These are phyloP conservation scores for Rhadina sibilatrix DNA, from an alignment of 2,113 vertebrate species.

Conservation along the genomic window DNA sequence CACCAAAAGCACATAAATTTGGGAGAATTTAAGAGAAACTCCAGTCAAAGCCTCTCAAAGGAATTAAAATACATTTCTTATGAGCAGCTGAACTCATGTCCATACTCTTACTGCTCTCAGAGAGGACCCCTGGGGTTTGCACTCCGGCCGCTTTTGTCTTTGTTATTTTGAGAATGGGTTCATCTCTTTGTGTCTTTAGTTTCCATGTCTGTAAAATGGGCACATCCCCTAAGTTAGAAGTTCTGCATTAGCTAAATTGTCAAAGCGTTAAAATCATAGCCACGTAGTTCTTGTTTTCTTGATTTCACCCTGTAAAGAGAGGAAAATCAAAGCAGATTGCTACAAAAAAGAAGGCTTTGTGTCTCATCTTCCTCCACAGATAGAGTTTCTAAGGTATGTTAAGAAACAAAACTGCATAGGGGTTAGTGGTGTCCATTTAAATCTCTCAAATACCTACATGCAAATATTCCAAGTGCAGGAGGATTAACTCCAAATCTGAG, in stretches of 20 bases:
- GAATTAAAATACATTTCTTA: background rate
- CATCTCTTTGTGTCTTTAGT: background rate
- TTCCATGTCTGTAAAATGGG: background rate
- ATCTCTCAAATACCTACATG: slow-evolving; percentile 18
- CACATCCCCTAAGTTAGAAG: background rate
- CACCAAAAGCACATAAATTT: background rate
- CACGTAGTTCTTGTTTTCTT: background rate
- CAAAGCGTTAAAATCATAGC: background rate
- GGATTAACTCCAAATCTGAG: slow-evolving; percentile 44
- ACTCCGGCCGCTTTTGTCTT: background rate
- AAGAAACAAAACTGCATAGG: background rate
- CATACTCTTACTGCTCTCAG: background rate
- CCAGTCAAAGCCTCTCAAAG: background rate
- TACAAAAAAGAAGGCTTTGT: background rate
- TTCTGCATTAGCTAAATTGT: background rate
- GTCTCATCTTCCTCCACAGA: slow-evolving; percentile 37
- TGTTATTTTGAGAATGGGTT: background rate
- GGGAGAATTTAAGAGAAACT: background rate
- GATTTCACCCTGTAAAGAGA: background rate
- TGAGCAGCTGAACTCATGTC: background rate
- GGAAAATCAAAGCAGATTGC: background rate
- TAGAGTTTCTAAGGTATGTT: slow-evolving; percentile 2
- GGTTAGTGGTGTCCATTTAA: slow-evolving; percentile 47
- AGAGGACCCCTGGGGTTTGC: background rate
- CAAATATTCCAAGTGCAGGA: background rate